A percentile compares a stretch with the other conserved stretches of the same genome.
Evolutionary conservation across 2,113 vertebrate genomes (phyloP).

Genomic region (Hymenochirus boettgeri): DNA sequence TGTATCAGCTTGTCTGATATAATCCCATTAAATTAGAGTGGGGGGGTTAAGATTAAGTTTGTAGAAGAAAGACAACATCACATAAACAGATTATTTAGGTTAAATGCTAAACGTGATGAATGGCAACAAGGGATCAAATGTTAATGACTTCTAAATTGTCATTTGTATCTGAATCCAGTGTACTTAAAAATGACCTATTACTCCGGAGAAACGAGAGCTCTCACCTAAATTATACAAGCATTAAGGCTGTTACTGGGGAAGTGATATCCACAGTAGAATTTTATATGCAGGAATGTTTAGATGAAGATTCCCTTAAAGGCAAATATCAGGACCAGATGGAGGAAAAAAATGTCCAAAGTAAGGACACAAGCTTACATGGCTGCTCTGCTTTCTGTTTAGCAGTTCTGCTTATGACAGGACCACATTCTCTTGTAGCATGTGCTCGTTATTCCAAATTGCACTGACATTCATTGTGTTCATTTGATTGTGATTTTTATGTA

Average conservation of each 20-base stretch:
- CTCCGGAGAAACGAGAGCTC: slow-evolving; percentile 49
- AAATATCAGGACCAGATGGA: slow-evolving; percentile 41
- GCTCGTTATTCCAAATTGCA: slow-evolving; percentile 43
- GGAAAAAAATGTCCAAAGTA: slow-evolving; percentile 44
- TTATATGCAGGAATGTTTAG: slow-evolving; percentile 48
- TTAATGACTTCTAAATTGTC: slow-evolving; percentile 57
- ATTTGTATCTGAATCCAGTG: slow-evolving; percentile 42
- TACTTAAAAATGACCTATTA: slow-evolving; percentile 50
- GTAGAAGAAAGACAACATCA: slow-evolving; percentile 35
- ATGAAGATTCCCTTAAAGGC: slow-evolving; percentile 54
- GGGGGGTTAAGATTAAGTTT: slow-evolving; percentile 39
- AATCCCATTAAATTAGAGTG: slow-evolving; percentile 28
- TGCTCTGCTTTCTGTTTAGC: slow-evolving; percentile 56
- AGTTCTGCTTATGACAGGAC: slow-evolving; percentile 47
- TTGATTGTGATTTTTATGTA: slow-evolving; percentile 36
- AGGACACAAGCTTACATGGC: slow-evolving; percentile 47
- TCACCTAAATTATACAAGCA: slow-evolving; percentile 45
- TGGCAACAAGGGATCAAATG: slow-evolving; percentile 57
- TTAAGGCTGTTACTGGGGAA: slow-evolving; percentile 46
- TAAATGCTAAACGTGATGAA: slow-evolving; percentile 54
- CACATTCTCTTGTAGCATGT: slow-evolving; percentile 48
- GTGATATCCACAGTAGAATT: slow-evolving; percentile 37
- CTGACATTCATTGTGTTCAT: slow-evolving; percentile 45
- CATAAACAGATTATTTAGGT: slow-evolving; percentile 50
- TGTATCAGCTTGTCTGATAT: slow-evolving; percentile 50